phyloP scores from a whole-genome alignment of 1,140 invertebrate genomes.

The Halictus rubicundus region DNA sequence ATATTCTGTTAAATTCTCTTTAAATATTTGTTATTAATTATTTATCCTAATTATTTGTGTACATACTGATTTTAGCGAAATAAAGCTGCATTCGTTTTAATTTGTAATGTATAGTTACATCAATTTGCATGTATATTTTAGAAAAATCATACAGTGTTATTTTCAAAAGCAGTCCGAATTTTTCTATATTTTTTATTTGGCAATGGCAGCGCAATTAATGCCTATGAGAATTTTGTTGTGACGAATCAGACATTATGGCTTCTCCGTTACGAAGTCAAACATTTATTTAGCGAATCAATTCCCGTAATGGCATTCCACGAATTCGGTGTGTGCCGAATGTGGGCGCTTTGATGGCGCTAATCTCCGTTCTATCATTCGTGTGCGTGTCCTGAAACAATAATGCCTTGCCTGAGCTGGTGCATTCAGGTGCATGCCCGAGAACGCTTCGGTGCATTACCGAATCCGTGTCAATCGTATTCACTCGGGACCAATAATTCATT shows the following conservation, averaged over 20 bases:
- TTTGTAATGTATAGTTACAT: too few relatives aligned
- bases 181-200: too few relatives aligned
- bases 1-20: too few relatives aligned
- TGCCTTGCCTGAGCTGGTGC: not conserved
- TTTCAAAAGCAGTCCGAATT: too few relatives aligned
- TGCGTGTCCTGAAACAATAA: slow-evolving; percentile 17
- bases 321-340: not conserved
- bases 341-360: slow-evolving; percentile 22
- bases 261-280: not conserved
- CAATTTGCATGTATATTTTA: too few relatives aligned
- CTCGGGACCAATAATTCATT: not conserved
- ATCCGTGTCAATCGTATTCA: slow-evolving; percentile 1
- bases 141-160: too few relatives aligned
- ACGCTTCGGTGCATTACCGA: not conserved
- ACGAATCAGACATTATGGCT: not conserved
- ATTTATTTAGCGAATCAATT: slow-evolving; percentile 32
- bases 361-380: slow-evolving; percentile 12
- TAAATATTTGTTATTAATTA: too few relatives aligned
- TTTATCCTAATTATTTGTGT: too few relatives aligned
- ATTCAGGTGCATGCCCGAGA: slow-evolving; percentile 1
- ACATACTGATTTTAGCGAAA: too few relatives aligned
- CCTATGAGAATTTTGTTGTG: not conserved
- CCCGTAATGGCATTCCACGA: not conserved
- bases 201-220: not conserved
- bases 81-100: too few relatives aligned